These are phyloP conservation scores for Leptonema lineaticorne DNA, from an alignment of 1,140 invertebrate species.

Conservation along the genomic window DNA sequence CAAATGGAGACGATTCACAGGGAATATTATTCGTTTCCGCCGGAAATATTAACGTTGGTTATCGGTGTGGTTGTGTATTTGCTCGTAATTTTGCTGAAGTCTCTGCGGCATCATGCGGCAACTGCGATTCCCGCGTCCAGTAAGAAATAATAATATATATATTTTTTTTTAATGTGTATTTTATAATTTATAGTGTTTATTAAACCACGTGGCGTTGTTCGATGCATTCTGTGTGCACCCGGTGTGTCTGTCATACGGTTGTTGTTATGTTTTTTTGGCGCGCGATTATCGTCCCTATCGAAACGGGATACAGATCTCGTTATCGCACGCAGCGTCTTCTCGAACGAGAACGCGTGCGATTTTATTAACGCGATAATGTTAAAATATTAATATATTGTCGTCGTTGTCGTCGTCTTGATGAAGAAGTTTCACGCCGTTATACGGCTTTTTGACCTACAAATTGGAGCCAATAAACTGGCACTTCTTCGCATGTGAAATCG, in stretches of 20 bases:
- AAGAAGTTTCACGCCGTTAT: slow-evolving; percentile 18
- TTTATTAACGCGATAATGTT: neutral
- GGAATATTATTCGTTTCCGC: no score
- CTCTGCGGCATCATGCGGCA: neutral
- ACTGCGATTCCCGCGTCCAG: neutral
- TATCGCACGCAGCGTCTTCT: neutral
- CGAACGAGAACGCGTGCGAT: neutral
- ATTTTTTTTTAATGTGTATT: neutral
- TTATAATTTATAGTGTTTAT: slow-evolving; percentile 16
- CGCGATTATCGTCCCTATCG: no score
- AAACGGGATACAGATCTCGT: no score
- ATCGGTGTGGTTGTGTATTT: neutral
- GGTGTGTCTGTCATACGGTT: neutral
- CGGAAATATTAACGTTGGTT: no score
- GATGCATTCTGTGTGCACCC: neutral
- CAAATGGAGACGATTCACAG: neutral
- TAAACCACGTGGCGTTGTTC: neutral
- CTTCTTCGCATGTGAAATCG: neutral
- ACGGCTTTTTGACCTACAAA: slow-evolving; percentile 39
- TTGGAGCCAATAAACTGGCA: slow-evolving; percentile 5
- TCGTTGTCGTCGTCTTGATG: neutral
- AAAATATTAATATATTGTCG: neutral
- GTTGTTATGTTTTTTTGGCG: no score
- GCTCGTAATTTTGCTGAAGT: neutral
- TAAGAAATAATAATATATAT: no score